phyloP scores from a whole-genome alignment of 1,140 invertebrate species.

The Stegodyphus dumicola region DNA sequence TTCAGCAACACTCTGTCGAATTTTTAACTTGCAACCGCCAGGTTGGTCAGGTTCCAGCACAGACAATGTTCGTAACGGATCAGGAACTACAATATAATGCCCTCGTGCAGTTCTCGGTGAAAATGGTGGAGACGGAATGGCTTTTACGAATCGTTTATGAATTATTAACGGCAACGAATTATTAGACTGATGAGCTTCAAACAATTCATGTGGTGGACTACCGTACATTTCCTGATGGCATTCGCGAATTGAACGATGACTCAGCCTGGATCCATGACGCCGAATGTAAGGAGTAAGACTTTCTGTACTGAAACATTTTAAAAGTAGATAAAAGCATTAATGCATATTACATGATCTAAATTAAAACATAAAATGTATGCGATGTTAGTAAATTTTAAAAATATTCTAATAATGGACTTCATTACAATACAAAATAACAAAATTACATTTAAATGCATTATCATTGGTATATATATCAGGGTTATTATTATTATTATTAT shows the following conservation, averaged over 20 bases:
- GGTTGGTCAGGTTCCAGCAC: slow-evolving; percentile 65
- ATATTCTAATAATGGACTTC: not conserved
- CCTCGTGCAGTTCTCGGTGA: slow-evolving; percentile 45
- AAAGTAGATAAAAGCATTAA: not conserved
- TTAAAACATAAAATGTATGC: not conserved
- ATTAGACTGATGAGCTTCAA: slow-evolving; percentile 54
- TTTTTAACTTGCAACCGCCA: slow-evolving; percentile 63
- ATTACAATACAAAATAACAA: not conserved
- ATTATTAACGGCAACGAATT: slow-evolving; percentile 61
- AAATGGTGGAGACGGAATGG: slow-evolving; percentile 35
- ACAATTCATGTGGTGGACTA: slow-evolving; percentile 64
- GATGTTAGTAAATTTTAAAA: not conserved
- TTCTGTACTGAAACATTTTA: slow-evolving; percentile 28
- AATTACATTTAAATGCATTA: too few species aligned
- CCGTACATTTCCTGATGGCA: slow-evolving; percentile 65
- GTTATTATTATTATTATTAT: too few species aligned
- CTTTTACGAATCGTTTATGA: slow-evolving; percentile 62
- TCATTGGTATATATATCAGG: too few species aligned
- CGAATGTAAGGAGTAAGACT: slow-evolving; percentile 12
- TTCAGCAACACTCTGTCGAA: slow-evolving; percentile 64
- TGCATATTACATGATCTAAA: not conserved
- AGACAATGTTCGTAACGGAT: slow-evolving; percentile 66
- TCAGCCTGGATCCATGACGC: slow-evolving; percentile 53
- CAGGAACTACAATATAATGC: slow-evolving; percentile 64
- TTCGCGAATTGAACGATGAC: slow-evolving; percentile 65